Conservation (phyloP, 2,888 invertebrate species). For the Leucophora obtusa region DNA sequence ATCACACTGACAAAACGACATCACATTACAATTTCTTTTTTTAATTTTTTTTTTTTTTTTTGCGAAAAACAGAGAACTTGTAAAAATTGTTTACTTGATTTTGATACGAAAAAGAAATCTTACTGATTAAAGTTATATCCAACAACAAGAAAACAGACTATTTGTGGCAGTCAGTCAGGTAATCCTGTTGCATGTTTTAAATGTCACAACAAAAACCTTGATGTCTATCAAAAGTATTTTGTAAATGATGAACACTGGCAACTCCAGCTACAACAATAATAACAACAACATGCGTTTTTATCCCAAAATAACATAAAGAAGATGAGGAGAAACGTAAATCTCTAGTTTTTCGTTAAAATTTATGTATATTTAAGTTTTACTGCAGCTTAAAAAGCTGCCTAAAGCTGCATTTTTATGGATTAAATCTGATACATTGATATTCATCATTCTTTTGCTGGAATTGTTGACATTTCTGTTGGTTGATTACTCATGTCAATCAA, state of each 20-base stretch:
- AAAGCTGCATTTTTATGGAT: constrained; percentile 59
- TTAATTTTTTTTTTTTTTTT: constrained; percentile 7
- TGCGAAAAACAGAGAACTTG: constrained; percentile 28
- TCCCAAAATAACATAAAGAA: constrained; percentile 45
- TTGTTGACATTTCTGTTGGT: constrained; percentile 76
- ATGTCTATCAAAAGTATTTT: constrained; percentile 58
- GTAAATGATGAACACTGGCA: constrained; percentile 49
- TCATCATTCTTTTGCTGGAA: constrained; percentile 64
- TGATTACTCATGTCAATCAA: constrained; percentile 78
- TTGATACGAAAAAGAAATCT: constrained; percentile 44
- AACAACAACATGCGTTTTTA: constrained; percentile 44
- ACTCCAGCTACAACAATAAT: constrained; percentile 13
- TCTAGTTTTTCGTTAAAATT: constrained; percentile 40
- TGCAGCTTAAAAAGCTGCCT: constrained; percentile 53
- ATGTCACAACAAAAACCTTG: constrained; percentile 56
- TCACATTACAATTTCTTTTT: constrained; percentile 68
- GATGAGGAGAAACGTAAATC: constrained; percentile 47
- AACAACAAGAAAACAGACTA: constrained; percentile 17
- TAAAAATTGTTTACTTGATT: constrained; percentile 46
- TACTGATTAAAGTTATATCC: constrained; percentile 47
- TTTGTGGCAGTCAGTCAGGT: constrained; percentile 33
- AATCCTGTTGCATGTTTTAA: constrained; percentile 53
- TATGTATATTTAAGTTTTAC: constrained; percentile 60
- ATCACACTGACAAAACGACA: constrained; percentile 77
- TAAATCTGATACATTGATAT: constrained; percentile 64